phyloP scores from a whole-genome alignment of 1,140 invertebrate genomes.

The Catajapyx aquilonaris region DNA sequence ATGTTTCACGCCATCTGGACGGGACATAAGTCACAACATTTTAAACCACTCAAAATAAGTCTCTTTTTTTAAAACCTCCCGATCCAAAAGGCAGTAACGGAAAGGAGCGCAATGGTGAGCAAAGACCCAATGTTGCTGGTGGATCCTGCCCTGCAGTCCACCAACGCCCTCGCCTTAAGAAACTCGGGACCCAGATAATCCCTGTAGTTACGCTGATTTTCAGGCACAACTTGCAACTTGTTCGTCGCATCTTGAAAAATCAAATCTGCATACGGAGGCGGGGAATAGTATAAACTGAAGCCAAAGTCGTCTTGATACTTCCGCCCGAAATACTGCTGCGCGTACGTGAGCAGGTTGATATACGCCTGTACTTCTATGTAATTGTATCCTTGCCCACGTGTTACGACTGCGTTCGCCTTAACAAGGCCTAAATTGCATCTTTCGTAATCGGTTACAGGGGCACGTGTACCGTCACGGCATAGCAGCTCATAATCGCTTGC shows the following conservation, averaged over 20 bases:
- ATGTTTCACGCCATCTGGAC: too few relatives aligned
- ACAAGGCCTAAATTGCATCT: slow-evolving; percentile 79
- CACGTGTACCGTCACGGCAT: slow-evolving; percentile 75
- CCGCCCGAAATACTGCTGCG: slow-evolving; percentile 72
- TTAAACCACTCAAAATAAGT: too few relatives aligned
- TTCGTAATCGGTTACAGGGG: slow-evolving; percentile 51
- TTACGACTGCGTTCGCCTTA: slow-evolving; percentile 76
- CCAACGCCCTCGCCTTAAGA: slow-evolving; percentile 47
- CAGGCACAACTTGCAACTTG: slow-evolving; percentile 46
- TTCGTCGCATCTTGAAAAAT: slow-evolving; percentile 85
- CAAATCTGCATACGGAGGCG: slow-evolving; percentile 54
- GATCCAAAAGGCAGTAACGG: not conserved
- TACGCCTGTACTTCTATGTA: slow-evolving; percentile 59
- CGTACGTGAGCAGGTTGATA: slow-evolving; percentile 71
- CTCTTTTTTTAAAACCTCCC: too few relatives aligned
- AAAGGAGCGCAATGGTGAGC: not conserved
- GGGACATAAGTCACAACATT: too few relatives aligned
- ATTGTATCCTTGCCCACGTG: slow-evolving; percentile 50
- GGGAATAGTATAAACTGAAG: slow-evolving; percentile 75
- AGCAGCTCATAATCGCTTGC: slow-evolving; percentile 81
- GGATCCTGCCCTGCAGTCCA: slow-evolving; percentile 46
- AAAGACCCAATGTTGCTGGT: slow-evolving; percentile 8
- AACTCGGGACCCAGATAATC: slow-evolving; percentile 51
- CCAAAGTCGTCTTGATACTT: slow-evolving; percentile 68
- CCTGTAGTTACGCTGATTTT: slow-evolving; percentile 36